Conservation (phyloP, 2,888 invertebrate species). For the Theretra japonica region DNA sequence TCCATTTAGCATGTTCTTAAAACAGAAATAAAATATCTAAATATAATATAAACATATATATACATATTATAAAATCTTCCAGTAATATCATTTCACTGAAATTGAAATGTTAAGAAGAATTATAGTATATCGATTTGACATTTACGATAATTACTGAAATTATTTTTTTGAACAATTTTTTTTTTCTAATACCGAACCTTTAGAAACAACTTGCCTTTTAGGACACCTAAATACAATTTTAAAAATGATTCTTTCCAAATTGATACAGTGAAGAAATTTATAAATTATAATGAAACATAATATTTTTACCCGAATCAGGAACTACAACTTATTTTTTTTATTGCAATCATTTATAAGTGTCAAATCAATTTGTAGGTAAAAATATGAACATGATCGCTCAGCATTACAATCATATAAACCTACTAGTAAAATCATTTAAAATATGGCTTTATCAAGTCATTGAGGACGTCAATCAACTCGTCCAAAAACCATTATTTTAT, state of each 20-base stretch:
- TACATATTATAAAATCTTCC: constrained; percentile 35
- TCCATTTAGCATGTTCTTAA: not conserved
- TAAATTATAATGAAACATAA: too few relatives aligned
- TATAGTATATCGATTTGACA: constrained; percentile 14
- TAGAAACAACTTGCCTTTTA: too few relatives aligned
- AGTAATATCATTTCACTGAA: constrained; percentile 43
- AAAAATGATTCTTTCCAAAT: too few relatives aligned
- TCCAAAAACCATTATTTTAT: not conserved
- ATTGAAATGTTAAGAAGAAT: constrained; percentile 47
- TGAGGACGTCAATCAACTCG: not conserved
- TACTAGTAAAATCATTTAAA: not conserved
- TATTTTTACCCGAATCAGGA: too few relatives aligned
- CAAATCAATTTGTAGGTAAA: not conserved
- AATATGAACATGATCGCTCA: not conserved
- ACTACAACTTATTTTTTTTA: too few relatives aligned
- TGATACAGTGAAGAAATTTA: too few relatives aligned
- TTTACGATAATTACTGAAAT: not conserved
- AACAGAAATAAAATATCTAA: constrained; percentile 28
- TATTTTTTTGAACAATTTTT: not conserved
- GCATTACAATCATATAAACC: not conserved
- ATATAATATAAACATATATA: constrained; percentile 37
- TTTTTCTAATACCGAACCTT: too few relatives aligned
- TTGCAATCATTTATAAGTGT: not conserved
- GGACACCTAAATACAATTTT: too few relatives aligned
- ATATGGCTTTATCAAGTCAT: not conserved